phyloP scores from a whole-genome alignment of 2,888 invertebrate genomes.

The Ennomos quercinarius region DNA sequence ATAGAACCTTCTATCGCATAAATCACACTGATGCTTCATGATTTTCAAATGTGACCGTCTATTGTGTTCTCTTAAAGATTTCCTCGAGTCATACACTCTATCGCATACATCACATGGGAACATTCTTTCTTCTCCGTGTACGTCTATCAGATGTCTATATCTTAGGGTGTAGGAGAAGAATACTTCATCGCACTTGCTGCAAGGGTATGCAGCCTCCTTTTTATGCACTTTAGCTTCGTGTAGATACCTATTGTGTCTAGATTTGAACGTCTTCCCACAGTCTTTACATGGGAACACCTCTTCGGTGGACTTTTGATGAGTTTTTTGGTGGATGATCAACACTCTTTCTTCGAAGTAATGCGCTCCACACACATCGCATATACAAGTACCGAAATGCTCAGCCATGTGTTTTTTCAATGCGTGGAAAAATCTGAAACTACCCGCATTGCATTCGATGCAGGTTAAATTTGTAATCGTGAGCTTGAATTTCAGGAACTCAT shows the following conservation, averaged over 20 bases:
- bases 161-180: conserved; percentile 70
- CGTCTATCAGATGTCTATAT: conserved; percentile 71
- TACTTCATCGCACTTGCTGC: conserved; percentile 72
- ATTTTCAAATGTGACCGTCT: conserved; percentile 71
- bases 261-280: conserved; percentile 76
- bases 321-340: conserved; percentile 71
- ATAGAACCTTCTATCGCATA: conserved; percentile 77
- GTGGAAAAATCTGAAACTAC: conserved; percentile 65
- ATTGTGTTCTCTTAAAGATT: conserved; percentile 72
- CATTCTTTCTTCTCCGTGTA: conserved; percentile 70
- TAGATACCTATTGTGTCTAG: conserved; percentile 68
- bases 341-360: conserved; percentile 78
- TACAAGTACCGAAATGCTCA: conserved; percentile 71
- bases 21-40: conserved; percentile 70
- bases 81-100: conserved; percentile 71
- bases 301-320: conserved; percentile 70
- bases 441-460: conserved; percentile 59
- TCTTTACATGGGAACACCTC: conserved; percentile 78
- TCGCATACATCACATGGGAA: conserved; percentile 74
- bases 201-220: conserved; percentile 72
- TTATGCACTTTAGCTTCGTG: conserved; percentile 74
- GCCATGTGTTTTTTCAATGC: conserved; percentile 74
- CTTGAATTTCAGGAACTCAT: conserved; percentile 68
- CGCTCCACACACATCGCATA: conserved; percentile 75
- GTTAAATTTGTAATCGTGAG: conserved; percentile 58